A percentile compares a stretch with the other conserved stretches of the same genome.
These are phyloP conservation scores for Oscheius sp. DNA, from an alignment of 1,140 invertebrate genomes.

Conservation along the genomic window DNA sequence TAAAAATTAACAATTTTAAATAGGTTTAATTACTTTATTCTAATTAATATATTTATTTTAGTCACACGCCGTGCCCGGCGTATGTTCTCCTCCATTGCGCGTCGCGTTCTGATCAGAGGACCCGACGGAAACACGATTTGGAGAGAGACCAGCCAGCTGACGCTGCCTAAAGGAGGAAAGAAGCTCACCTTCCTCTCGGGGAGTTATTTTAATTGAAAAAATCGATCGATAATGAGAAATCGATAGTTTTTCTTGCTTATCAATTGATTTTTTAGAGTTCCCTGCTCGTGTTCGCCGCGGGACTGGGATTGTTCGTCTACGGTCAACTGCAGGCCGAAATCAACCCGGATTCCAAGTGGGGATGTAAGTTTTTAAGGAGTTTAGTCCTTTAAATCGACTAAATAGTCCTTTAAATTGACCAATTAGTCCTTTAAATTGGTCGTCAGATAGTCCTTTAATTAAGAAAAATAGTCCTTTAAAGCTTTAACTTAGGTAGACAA, in stretches of 20 bases:
- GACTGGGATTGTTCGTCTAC: neutral
- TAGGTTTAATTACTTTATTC: neutral
- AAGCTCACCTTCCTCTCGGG: neutral
- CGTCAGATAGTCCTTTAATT: too few species aligned
- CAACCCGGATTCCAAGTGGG: neutral
- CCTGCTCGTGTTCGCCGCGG: neutral
- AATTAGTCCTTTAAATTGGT: too few species aligned
- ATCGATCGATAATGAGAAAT: neutral
- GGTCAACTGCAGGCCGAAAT: neutral
- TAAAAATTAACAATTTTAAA: too few species aligned
- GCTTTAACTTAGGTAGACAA: too few species aligned
- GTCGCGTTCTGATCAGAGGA: neutral
- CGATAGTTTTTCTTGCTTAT: neutral
- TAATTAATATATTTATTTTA: too few species aligned
- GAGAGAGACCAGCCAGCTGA: neutral
- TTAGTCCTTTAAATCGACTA: neutral
- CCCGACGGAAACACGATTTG: constrained; percentile 4
- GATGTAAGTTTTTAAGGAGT: neutral
- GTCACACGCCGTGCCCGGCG: neutral
- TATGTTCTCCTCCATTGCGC: neutral
- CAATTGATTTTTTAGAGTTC: neutral
- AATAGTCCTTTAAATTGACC: too few species aligned
- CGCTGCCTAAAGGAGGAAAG: neutral
- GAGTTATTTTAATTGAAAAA: neutral
- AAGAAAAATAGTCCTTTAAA: too few species aligned